Evolutionary conservation across 2,113 vertebrate species (phyloP), one percentile per base, ranked within the genome.

Genomic region (Indri indri): DNA sequence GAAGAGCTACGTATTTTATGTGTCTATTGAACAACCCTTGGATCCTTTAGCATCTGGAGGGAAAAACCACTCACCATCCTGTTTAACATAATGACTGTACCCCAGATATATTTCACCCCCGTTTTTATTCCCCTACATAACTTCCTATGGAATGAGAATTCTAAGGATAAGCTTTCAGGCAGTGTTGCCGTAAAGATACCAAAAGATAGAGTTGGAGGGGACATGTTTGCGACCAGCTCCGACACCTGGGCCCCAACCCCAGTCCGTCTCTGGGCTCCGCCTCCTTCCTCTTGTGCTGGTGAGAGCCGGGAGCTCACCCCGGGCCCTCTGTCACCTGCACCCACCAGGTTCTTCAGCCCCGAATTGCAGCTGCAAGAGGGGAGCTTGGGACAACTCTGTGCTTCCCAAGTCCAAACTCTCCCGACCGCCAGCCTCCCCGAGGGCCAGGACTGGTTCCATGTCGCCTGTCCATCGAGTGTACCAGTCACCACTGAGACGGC

Each of bases 61-160:
- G 13, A 25, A 65, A 54, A 9, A n/a, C 0, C 14, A 16, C 10
- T 13, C 65, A 6, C 71, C 23, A 16, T 25, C 61, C 47, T 1
- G 7, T 27, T 80, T 30, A 18, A 50, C 2, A 1, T 11, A 74
- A 65, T 11, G 5, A 12, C 8, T 14, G 2, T 2, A 6, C 32
- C 37, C 30, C 54, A 37, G 1, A 4, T 40, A 13, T 0, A 0
- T 13, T 7, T 14, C 4, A 8, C 16, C 10, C 22, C 9, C 0
- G 0, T 6, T 7, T 8, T 6, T 12, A 5, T 3, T 23, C 59
- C 32, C 25, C 40, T 9, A 14, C 0, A 0, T 25, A 8, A 14
- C 5, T 12, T 6, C 17, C 40, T 13, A 2, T 4, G 32, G 18
- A 74, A 59, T n/a, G 11, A 6, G 4, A 25, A 3, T 20, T 12